A percentile compares a stretch with the other conserved stretches of the same genome.
Conservation (phyloP, 2,113 vertebrate genomes). For the Podilymbus podiceps region DNA sequence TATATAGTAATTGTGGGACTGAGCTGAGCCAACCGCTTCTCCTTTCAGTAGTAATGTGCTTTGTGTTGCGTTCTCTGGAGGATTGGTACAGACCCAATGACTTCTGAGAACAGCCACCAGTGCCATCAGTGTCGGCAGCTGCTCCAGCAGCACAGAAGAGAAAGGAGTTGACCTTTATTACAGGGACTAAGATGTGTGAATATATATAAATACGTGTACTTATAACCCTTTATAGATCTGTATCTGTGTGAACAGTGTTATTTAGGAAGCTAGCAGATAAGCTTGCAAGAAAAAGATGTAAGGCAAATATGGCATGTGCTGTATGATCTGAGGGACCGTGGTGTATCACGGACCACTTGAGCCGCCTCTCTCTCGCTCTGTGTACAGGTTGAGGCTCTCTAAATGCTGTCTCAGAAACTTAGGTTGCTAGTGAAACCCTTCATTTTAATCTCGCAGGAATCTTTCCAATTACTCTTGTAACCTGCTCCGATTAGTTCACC, state of each 20-base stretch:
- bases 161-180: background rate
- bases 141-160: background rate
- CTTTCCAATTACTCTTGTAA: background rate
- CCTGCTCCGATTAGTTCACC: background rate
- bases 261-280: constrained; percentile 4
- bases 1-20: background rate
- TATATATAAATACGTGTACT: constrained; percentile 55
- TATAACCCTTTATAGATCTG: constrained; percentile 40
- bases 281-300: background rate
- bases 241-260: background rate
- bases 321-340: background rate
- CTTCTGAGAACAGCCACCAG: background rate
- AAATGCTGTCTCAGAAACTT: background rate
- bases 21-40: constrained; percentile 11
- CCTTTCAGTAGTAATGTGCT: background rate
- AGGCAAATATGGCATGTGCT: background rate
- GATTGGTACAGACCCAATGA: background rate
- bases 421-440: background rate
- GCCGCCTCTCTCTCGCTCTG: background rate
- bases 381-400: background rate
- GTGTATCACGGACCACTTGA: background rate
- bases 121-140: background rate
- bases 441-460: background rate
- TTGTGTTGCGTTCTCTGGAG: constrained; percentile 5
- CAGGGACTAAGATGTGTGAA: constrained; percentile 25